These are phyloP conservation scores for Heliconius erato DNA, from an alignment of 2,888 invertebrate species.

Conservation along the genomic window DNA sequence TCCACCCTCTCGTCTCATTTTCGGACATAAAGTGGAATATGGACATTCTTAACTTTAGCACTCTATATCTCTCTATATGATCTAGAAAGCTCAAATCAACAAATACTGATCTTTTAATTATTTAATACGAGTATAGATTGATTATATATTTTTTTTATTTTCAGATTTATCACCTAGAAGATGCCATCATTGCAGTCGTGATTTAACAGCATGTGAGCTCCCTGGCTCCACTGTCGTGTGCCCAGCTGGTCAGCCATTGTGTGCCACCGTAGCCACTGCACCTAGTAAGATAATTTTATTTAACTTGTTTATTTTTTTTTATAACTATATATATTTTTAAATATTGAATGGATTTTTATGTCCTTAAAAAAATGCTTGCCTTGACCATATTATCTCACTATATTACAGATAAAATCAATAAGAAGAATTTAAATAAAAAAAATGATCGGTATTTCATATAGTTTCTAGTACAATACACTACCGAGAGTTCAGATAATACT, in stretches of 20 bases:
- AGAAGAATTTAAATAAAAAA: background rate
- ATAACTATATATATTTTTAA: too few species aligned
- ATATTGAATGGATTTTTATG: too few species aligned
- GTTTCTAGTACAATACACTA: conserved; percentile 20
- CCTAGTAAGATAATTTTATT: conserved; percentile 61
- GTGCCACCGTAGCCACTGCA: conserved; percentile 64
- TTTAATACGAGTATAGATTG: background rate
- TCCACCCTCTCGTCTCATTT: too few species aligned
- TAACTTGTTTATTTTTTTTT: background rate
- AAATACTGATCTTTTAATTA: background rate
- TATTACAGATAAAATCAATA: background rate
- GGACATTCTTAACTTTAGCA: too few species aligned
- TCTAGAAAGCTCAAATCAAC: too few species aligned
- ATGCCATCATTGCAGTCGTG: conserved; percentile 62
- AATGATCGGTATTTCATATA: background rate
- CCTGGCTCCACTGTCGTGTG: conserved; percentile 57
- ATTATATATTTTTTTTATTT: conserved; percentile 35
- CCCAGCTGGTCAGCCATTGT: conserved; percentile 61
- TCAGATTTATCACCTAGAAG: conserved; percentile 60
- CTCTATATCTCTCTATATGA: too few species aligned
- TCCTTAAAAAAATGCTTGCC: too few species aligned
- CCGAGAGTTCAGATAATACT: conserved; percentile 36
- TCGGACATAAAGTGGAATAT: background rate
- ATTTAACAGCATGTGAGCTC: conserved; percentile 57
- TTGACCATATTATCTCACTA: background rate